A percentile compares a stretch with the other conserved stretches of the same genome.
phyloP scores from a whole-genome alignment of 2,113 vertebrate species.

The Xiphorhynchus elegans region DNA sequence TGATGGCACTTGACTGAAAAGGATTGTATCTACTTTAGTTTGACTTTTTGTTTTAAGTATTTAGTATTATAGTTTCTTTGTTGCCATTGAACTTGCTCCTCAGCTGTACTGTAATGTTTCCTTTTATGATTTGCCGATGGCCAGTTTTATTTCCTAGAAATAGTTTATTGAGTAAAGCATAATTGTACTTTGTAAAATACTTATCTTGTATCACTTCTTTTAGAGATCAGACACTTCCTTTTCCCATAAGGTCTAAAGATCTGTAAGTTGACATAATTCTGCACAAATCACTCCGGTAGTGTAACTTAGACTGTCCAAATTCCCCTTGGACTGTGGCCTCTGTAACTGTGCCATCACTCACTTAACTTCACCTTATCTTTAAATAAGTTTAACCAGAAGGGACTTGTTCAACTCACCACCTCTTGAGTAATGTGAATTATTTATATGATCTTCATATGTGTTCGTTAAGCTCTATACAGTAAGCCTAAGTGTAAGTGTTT shows the following conservation, averaged over 20 bases:
- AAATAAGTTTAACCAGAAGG: constrained; percentile 91
- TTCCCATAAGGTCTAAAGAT: constrained; percentile 80
- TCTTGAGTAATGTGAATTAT: constrained; percentile 92
- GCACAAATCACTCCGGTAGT: constrained; percentile 79
- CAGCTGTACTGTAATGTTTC: neutral
- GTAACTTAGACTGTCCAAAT: constrained; percentile 84
- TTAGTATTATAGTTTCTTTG: neutral
- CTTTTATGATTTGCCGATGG: constrained; percentile 26
- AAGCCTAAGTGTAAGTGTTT: constrained; percentile 78
- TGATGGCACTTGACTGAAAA: neutral
- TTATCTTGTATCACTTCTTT: constrained; percentile 76
- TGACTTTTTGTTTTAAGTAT: neutral
- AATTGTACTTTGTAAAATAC: constrained; percentile 71
- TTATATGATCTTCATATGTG: constrained; percentile 87
- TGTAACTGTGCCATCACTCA: constrained; percentile 80
- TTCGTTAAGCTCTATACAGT: constrained; percentile 79
- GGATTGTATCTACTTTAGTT: neutral
- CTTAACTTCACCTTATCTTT: constrained; percentile 87
- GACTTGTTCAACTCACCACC: constrained; percentile 85
- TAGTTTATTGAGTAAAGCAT: constrained; percentile 57
- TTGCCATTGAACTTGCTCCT: neutral
- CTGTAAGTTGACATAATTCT: constrained; percentile 80
- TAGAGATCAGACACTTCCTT: constrained; percentile 79
- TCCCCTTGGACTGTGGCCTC: constrained; percentile 84
- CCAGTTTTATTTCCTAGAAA: constrained; percentile 47